Conservation (phyloP, 2,797 vertebrate genomes). For the Lindbergichthys nudifrons region DNA sequence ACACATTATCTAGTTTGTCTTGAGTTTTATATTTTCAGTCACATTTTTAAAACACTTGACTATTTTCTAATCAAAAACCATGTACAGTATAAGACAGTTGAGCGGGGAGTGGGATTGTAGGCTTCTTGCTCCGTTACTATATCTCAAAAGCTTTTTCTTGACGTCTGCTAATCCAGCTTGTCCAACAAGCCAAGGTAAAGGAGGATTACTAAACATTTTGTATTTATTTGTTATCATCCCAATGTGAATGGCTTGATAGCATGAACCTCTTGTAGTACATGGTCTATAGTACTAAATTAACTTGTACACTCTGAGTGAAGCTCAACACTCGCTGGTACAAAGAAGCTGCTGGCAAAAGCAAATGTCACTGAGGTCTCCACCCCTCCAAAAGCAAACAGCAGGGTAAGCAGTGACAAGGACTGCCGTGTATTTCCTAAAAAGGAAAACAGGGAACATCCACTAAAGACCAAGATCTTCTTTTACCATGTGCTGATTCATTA, state of each 20-base stretch:
- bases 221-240: background rate
- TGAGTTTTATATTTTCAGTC: background rate
- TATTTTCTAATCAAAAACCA: background rate
- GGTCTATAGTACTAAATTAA: too few relatives aligned
- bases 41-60: too few relatives aligned
- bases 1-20: background rate
- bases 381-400: background rate
- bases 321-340: constrained; percentile 1
- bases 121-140: background rate
- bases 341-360: constrained; percentile 9
- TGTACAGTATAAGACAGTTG: background rate
- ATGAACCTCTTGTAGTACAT: background rate
- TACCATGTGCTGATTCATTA: background rate
- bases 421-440: constrained; percentile 2
- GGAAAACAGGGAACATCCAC: background rate
- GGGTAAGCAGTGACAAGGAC: background rate
- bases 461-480: background rate
- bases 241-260: background rate
- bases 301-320: background rate
- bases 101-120: background rate
- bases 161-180: background rate
- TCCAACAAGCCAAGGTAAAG: background rate
- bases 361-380: constrained; percentile 12
- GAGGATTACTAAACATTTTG: too few relatives aligned
- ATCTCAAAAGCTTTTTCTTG: constrained; percentile 7